Conservation (phyloP, 2,888 invertebrate genomes). For the Sclerodermus sp. region DNA sequence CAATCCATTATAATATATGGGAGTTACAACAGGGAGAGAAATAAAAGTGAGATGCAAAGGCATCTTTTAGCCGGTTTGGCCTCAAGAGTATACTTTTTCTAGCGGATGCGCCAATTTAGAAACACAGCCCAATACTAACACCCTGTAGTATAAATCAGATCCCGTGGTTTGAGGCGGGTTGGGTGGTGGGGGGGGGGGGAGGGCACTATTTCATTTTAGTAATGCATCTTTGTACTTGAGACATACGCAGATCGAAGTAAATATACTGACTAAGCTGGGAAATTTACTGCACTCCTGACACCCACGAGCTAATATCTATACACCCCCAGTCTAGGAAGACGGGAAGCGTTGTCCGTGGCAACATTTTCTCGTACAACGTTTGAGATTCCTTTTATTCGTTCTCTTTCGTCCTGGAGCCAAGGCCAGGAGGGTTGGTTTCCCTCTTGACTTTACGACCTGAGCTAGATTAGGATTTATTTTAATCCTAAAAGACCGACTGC, state of each 20-base stretch:
- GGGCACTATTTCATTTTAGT: too few species aligned
- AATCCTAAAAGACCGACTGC: slow-evolving; percentile 37
- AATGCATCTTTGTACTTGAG: not conserved
- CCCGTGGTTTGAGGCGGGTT: too few species aligned
- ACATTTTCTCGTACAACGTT: slow-evolving; percentile 23
- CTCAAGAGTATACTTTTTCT: too few species aligned
- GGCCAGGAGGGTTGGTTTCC: slow-evolving; percentile 18
- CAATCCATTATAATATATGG: too few species aligned
- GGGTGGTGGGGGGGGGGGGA: too few species aligned
- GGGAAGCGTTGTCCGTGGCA: slow-evolving; percentile 11
- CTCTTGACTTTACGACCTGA: slow-evolving; percentile 41
- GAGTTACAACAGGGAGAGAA: too few species aligned
- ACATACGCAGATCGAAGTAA: slow-evolving; percentile 5
- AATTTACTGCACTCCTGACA: slow-evolving; percentile 15
- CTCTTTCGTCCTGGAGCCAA: slow-evolving; percentile 10
- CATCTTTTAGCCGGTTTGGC: too few species aligned
- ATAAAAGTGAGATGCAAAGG: too few species aligned
- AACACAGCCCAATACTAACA: too few species aligned
- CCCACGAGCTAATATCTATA: slow-evolving; percentile 26
- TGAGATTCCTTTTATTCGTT: slow-evolving; percentile 26
- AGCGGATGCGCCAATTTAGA: too few species aligned
- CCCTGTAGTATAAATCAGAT: too few species aligned
- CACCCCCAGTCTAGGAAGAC: not conserved
- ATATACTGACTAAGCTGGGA: slow-evolving; percentile 11
- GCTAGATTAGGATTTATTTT: slow-evolving; percentile 49